Percentiles rank a stretch among this genome's conserved stretches.
These are phyloP conservation scores for Saccostrea glomerata DNA, from an alignment of 1,140 invertebrate genomes.

Conservation along the genomic window DNA sequence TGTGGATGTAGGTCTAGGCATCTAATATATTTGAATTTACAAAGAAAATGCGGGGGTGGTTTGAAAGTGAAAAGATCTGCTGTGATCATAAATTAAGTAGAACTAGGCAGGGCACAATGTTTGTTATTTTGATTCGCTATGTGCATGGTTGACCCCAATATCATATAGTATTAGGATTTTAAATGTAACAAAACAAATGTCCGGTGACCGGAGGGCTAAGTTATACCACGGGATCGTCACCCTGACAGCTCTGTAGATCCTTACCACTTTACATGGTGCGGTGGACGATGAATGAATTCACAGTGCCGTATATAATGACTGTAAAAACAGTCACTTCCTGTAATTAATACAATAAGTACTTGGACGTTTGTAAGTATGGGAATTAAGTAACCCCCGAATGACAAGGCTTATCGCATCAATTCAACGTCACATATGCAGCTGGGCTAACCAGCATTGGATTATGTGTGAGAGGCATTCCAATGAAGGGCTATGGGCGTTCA, in stretches of 20 bases:
- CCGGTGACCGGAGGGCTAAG: not conserved
- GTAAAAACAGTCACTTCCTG: slow-evolving; percentile 6
- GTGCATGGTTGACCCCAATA: not conserved
- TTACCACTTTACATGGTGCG: not conserved
- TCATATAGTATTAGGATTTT: not conserved
- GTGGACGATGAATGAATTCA: not conserved
- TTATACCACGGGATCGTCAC: not conserved
- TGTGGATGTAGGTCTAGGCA: not conserved
- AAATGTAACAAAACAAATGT: slow-evolving; percentile 32
- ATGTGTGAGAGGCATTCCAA: not conserved
- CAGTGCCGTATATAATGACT: not conserved
- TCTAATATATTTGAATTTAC: not conserved
- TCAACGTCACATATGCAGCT: not conserved
- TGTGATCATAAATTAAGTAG: not conserved
- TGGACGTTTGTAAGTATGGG: not conserved
- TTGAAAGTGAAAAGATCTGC: not conserved
- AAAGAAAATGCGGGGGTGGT: not conserved
- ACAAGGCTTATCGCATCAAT: not conserved
- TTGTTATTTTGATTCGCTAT: slow-evolving; percentile 13
- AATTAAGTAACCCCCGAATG: not conserved
- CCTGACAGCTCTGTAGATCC: not conserved
- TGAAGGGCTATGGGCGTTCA: not conserved
- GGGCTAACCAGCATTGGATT: not conserved
- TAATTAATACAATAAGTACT: slow-evolving; percentile 1
- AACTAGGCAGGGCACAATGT: not conserved